phyloP scores from a whole-genome alignment of 2,113 vertebrate species.

The Diadophis punctatus region DNA sequence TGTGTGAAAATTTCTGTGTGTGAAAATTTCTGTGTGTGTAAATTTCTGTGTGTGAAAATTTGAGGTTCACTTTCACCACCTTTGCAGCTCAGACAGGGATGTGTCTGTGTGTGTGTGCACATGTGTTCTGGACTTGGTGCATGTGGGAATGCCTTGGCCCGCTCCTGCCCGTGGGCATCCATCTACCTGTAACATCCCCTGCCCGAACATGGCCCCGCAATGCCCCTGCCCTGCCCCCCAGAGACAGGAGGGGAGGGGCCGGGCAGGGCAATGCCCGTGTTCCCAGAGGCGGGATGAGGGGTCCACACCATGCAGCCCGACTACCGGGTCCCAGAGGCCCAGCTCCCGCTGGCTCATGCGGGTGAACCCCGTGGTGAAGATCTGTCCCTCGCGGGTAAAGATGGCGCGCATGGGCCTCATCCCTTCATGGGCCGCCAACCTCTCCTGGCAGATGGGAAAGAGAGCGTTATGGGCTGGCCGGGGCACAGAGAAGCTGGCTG shows the following conservation, averaged over 20 bases:
- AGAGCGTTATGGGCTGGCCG: slow-evolving; percentile 49
- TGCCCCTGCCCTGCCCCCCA: too few relatives aligned
- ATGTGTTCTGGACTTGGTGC: background rate
- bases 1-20: too few relatives aligned
- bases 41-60: background rate
- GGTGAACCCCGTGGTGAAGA: slow-evolving; percentile 98
- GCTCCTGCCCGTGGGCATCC: background rate
- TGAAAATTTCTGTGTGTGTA: too few relatives aligned
- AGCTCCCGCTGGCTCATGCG: slow-evolving; percentile 98
- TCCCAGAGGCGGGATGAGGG: slow-evolving; percentile 47
- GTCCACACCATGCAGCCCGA: slow-evolving; percentile 67
- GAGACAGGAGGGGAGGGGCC: background rate
- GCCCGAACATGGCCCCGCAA: background rate
- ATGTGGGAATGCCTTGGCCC: background rate
- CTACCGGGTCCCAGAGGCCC: slow-evolving; percentile 98
- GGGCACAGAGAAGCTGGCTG: background rate
- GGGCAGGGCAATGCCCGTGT: slow-evolving; percentile 52
- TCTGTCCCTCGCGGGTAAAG: slow-evolving; percentile 92
- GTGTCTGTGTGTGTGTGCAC: background rate
- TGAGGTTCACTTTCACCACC: background rate
- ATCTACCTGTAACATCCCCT: fast-evolving
- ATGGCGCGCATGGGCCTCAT: slow-evolving; percentile 95
- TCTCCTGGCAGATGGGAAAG: slow-evolving; percentile 77
- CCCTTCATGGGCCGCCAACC: slow-evolving; percentile 91
- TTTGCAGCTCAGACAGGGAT: background rate